These are phyloP conservation scores for Chymomyza amoena DNA, from an alignment of 2,888 invertebrate species.

Conservation along the genomic window DNA sequence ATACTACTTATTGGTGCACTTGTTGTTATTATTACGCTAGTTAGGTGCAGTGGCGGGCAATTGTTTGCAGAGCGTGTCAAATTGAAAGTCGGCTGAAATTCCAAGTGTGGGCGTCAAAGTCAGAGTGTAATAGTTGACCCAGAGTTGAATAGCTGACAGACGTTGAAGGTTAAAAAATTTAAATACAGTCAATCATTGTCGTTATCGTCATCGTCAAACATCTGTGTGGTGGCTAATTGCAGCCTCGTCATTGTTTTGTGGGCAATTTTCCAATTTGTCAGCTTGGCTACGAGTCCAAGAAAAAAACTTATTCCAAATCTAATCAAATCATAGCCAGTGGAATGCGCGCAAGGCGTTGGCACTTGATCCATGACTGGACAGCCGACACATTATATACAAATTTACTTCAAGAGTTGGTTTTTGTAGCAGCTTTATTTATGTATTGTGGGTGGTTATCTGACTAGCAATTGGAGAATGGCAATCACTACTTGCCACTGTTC, in stretches of 20 bases:
- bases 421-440: background rate
- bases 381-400: background rate
- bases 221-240: constrained; percentile 5
- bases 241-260: constrained; percentile 35
- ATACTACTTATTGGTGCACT: constrained; percentile 34
- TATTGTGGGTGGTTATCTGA: background rate
- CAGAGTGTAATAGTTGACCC: constrained; percentile 36
- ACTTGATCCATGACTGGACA: background rate
- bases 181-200: constrained; percentile 46
- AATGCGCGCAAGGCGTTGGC: constrained; percentile 31
- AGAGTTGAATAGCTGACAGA: constrained; percentile 26
- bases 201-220: constrained; percentile 34
- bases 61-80: constrained; percentile 19
- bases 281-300: constrained; percentile 25
- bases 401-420: background rate
- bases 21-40: constrained; percentile 19
- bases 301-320: background rate
- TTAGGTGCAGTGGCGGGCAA: constrained; percentile 37
- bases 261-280: constrained; percentile 58
- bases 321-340: background rate
- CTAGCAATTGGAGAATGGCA: background rate
- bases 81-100: constrained; percentile 53
- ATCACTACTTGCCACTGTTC: background rate
- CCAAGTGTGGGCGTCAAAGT: constrained; percentile 60
- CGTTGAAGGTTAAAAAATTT: constrained; percentile 42